Conservation (phyloP, 2,113 vertebrate genomes). For the Rhabdomys dilectus region DNA sequence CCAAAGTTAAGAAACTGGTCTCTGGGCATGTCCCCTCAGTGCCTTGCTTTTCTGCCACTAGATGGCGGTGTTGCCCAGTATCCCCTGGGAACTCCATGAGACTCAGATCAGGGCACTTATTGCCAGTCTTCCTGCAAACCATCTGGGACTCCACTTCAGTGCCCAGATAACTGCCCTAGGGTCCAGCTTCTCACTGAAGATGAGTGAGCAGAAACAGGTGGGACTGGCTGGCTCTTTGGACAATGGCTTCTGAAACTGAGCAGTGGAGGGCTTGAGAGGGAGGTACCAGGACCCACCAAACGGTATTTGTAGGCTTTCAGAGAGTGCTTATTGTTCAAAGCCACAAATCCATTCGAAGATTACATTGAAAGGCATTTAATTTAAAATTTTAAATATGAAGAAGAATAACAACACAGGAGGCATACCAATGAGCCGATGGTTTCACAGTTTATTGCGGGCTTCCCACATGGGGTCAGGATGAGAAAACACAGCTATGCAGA, state of each 20-base stretch:
- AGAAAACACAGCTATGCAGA: background rate
- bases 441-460: background rate
- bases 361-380: background rate
- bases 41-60: conserved; percentile 23
- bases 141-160: background rate
- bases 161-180: background rate
- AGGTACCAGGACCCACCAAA: background rate
- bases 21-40: background rate
- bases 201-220: background rate
- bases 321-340: background rate
- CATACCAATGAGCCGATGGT: background rate
- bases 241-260: background rate
- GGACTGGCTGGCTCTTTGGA: too few relatives aligned
- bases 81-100: background rate
- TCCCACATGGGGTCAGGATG: background rate
- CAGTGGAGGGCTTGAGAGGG: background rate
- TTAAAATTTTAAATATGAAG: background rate
- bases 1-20: background rate
- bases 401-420: background rate
- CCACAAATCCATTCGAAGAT: background rate
- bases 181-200: background rate
- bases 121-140: background rate
- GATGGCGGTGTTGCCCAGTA: conserved; percentile 34
- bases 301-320: background rate
- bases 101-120: too few relatives aligned